These are phyloP conservation scores for Pseudochaenichthys georgianus DNA, from an alignment of 2,797 vertebrate genomes.

Conservation along the genomic window DNA sequence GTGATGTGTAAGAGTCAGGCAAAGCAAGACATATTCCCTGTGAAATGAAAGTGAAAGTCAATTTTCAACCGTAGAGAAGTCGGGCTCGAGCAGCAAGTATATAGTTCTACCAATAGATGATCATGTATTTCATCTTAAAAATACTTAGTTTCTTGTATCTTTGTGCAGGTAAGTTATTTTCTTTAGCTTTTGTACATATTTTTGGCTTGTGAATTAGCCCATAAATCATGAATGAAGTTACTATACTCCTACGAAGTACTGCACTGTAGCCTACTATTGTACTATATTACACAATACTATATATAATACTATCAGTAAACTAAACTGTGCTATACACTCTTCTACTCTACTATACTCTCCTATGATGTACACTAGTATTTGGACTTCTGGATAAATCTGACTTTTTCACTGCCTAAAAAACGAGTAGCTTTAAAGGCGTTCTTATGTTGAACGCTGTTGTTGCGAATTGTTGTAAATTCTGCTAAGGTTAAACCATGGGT, in stretches of 20 bases:
- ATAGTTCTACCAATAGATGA: neutral
- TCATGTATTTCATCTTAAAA: slow-evolving; percentile 60
- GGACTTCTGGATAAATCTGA: too few species aligned
- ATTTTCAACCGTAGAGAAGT: fast-evolving
- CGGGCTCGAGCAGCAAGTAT: neutral
- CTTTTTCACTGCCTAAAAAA: too few species aligned
- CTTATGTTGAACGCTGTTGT: too few species aligned
- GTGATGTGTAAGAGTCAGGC: neutral
- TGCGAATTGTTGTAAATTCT: too few species aligned
- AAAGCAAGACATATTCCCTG: neutral
- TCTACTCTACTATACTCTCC: neutral
- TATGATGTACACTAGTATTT: neutral
- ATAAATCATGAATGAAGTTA: neutral
- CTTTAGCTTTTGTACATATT: neutral
- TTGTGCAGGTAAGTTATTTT: slow-evolving; percentile 46
- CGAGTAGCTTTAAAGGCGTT: too few species aligned
- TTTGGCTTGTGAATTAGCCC: neutral
- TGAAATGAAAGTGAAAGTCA: slow-evolving; percentile 82
- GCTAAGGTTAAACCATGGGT: too few species aligned
- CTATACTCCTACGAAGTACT: neutral
- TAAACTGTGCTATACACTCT: neutral
- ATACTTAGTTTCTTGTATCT: slow-evolving; percentile 47
- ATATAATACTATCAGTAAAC: too few species aligned
- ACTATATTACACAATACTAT: neutral
- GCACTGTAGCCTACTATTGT: neutral